phyloP scores from a whole-genome alignment of 2,797 vertebrate species.

The Xiphorhynchus erythropygius region DNA sequence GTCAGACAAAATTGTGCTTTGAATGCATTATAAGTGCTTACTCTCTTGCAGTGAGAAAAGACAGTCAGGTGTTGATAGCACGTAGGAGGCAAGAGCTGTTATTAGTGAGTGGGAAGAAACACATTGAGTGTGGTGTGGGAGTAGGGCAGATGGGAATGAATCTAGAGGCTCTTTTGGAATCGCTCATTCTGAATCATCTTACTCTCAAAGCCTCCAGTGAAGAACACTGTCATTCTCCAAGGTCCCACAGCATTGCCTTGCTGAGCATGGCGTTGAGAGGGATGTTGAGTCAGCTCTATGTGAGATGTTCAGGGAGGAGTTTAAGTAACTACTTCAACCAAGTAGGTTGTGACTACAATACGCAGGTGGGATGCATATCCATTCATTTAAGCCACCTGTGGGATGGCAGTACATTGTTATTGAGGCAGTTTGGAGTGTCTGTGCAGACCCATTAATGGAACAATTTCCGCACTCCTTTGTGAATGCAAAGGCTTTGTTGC shows the following conservation, averaged over 20 bases:
- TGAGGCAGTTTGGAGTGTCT: background rate
- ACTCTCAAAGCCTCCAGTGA: background rate
- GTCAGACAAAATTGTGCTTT: slow-evolving; percentile 63
- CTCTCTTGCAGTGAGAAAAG: slow-evolving; percentile 34
- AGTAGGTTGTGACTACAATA: background rate
- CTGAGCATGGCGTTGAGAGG: background rate
- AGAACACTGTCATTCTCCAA: background rate
- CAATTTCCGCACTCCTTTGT: background rate
- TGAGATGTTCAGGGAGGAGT: background rate
- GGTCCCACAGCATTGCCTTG: background rate
- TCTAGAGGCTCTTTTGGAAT: slow-evolving; percentile 55
- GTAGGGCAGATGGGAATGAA: slow-evolving; percentile 41
- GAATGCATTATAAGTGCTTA: slow-evolving; percentile 19
- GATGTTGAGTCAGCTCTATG: background rate
- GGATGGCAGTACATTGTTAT: background rate
- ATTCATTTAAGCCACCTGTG: background rate
- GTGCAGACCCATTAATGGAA: background rate
- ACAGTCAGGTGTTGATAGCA: slow-evolving; percentile 51
- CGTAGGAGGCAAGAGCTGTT: slow-evolving; percentile 45
- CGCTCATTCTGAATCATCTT: slow-evolving; percentile 49
- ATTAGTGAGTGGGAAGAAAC: slow-evolving; percentile 45
- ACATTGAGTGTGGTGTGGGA: slow-evolving; percentile 22
- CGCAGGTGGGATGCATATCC: background rate
- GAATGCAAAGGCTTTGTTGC: background rate
- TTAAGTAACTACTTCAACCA: background rate